These are phyloP conservation scores for Heliconius aoede DNA, from an alignment of 2,888 invertebrate genomes.

Conservation along the genomic window DNA sequence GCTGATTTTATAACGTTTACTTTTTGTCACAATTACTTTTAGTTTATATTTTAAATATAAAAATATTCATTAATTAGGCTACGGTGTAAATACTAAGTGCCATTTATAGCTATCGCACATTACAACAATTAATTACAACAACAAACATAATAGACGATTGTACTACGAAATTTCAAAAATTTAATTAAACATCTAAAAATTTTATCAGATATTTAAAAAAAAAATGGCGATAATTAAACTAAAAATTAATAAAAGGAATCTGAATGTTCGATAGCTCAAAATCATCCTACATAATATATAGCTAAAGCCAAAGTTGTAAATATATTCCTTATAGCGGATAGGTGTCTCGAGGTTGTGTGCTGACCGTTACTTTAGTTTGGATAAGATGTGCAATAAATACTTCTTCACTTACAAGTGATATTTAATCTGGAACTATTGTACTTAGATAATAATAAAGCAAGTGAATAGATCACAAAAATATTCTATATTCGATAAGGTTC, in stretches of 20 bases:
- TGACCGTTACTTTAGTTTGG: slow-evolving; percentile 36
- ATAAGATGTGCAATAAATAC: slow-evolving; percentile 35
- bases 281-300: slow-evolving; percentile 54
- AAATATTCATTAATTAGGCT: slow-evolving; percentile 43
- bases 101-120: slow-evolving; percentile 48
- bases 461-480: slow-evolving; percentile 10
- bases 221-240: not conserved
- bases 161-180: not conserved
- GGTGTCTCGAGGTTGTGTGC: slow-evolving; percentile 66
- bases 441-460: slow-evolving; percentile 10
- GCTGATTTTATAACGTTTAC: slow-evolving; percentile 5
- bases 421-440: slow-evolving; percentile 24
- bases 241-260: not conserved
- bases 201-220: not conserved
- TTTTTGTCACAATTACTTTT: slow-evolving; percentile 42
- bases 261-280: slow-evolving; percentile 44
- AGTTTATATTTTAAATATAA: slow-evolving; percentile 29
- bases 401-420: slow-evolving; percentile 18
- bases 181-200: not conserved
- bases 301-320: slow-evolving; percentile 82
- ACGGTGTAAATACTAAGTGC: slow-evolving; percentile 57
- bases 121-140: slow-evolving; percentile 6
- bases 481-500: slow-evolving; percentile 22
- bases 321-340: slow-evolving; percentile 50
- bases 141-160: no score